A percentile compares a stretch with the other conserved stretches of the same genome.
phyloP scores from a whole-genome alignment of 2,113 vertebrate genomes.

The Takifugu flavidus region DNA sequence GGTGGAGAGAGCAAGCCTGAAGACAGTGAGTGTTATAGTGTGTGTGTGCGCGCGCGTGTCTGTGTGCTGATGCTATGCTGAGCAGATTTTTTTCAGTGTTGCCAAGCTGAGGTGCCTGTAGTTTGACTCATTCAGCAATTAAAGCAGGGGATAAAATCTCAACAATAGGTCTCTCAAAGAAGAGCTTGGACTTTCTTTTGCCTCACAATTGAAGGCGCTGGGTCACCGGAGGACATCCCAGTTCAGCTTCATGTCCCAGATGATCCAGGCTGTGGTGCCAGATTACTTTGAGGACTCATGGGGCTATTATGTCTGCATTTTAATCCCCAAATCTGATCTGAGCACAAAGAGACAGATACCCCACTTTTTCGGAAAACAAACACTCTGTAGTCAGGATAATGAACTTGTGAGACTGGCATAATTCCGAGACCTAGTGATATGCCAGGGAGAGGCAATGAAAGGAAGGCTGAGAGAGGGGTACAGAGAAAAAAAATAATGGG shows the following conservation, averaged over 20 bases:
- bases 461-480: constrained; percentile 6
- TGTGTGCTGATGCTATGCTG: constrained; percentile 24
- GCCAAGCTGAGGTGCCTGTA: constrained; percentile 64
- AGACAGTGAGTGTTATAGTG: constrained; percentile 66
- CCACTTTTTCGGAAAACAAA: constrained; percentile 42
- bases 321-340: constrained; percentile 38
- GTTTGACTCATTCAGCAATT: constrained; percentile 60
- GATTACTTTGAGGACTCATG: constrained; percentile 31
- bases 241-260: constrained; percentile 3
- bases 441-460: background rate
- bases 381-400: constrained; percentile 35
- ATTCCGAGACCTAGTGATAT: constrained; percentile 7
- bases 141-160: constrained; percentile 46
- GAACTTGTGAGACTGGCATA: constrained; percentile 20
- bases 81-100: constrained; percentile 41
- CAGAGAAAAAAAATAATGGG: background rate
- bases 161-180: constrained; percentile 45
- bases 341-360: constrained; percentile 29
- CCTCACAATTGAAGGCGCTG: background rate
- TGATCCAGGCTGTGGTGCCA: constrained; percentile 16
- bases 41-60: constrained; percentile 28
- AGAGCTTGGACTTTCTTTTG: constrained; percentile 12
- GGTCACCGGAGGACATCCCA: constrained; percentile 3
- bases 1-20: constrained; percentile 68
- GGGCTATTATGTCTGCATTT: constrained; percentile 24